Evolutionary conservation across 2,888 invertebrate species (phyloP).

Genomic region (Endotricha flammealis): DNA sequence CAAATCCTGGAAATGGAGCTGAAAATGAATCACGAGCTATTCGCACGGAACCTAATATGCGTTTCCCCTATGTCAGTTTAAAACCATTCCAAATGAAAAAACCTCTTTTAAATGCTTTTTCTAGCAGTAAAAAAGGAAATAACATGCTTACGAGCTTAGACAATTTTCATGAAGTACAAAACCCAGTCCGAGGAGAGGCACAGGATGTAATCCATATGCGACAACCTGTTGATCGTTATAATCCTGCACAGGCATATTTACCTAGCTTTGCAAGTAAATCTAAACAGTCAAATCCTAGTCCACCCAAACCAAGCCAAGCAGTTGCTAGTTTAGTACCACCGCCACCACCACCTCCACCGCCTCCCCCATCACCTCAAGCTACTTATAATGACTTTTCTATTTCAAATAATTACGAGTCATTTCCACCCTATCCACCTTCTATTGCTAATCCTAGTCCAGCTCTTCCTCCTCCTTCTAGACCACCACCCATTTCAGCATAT

Average conservation of each 20-base stretch:
- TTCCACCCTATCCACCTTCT: conserved; percentile 57
- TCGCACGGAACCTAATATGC: conserved; percentile 57
- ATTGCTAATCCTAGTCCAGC: conserved; percentile 20
- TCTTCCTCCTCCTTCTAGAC: conserved; percentile 21
- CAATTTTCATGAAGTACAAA: conserved; percentile 49
- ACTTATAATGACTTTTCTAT: conserved; percentile 51
- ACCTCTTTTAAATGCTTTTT: conserved; percentile 29
- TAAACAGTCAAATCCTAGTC: conserved; percentile 41
- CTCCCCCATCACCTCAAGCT: conserved; percentile 44
- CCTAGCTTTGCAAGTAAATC: conserved; percentile 53
- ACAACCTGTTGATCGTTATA: conserved; percentile 62
- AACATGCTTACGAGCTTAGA: conserved; percentile 57
- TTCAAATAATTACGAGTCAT: conserved; percentile 59
- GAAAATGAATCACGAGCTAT: conserved; percentile 72
- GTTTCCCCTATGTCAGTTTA: conserved; percentile 65
- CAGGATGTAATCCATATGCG: conserved; percentile 45
- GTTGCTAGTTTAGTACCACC: conserved; percentile 57
- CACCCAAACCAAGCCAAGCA: conserved; percentile 32
- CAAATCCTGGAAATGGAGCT: conserved; percentile 56
- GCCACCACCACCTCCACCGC: conserved; percentile 52
- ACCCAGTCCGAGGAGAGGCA: conserved; percentile 65
- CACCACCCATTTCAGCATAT: conserved; percentile 29
- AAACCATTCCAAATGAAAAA: conserved; percentile 68
- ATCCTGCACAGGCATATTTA: conserved; percentile 71
- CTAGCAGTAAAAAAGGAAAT: conserved; percentile 47